These are phyloP conservation scores for Rhyacophila brunnea DNA, from an alignment of 1,140 invertebrate genomes.

Conservation along the genomic window DNA sequence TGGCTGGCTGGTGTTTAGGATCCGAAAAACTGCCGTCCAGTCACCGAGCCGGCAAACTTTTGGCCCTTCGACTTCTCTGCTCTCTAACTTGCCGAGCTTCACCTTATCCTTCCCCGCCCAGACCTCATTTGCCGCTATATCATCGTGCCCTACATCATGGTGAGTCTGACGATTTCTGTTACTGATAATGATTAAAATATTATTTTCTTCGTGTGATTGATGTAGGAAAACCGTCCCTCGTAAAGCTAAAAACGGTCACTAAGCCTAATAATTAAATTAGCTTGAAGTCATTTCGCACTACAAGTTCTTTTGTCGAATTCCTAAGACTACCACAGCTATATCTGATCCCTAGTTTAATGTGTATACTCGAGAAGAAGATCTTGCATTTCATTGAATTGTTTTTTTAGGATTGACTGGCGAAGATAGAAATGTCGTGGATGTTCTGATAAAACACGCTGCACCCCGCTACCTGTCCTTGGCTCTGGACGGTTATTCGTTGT, in stretches of 20 bases:
- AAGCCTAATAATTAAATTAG: too few relatives aligned
- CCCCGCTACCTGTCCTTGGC: slow-evolving; percentile 84
- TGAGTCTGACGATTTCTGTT: too few relatives aligned
- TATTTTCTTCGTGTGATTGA: too few relatives aligned
- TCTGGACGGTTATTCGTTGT: slow-evolving; percentile 82
- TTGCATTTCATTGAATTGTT: slow-evolving; percentile 1
- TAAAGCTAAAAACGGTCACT: too few relatives aligned
- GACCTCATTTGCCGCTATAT: slow-evolving; percentile 79
- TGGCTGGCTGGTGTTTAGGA: slow-evolving; percentile 87
- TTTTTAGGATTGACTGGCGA: slow-evolving; percentile 58
- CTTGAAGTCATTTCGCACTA: too few relatives aligned
- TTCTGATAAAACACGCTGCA: slow-evolving; percentile 66
- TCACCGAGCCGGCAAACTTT: slow-evolving; percentile 69
- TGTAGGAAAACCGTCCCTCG: too few relatives aligned
- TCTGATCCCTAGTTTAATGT: too few relatives aligned
- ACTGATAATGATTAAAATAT: too few relatives aligned
- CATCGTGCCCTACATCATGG: slow-evolving; percentile 85
- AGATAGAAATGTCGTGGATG: slow-evolving; percentile 61
- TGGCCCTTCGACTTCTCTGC: slow-evolving; percentile 79
- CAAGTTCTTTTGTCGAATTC: too few relatives aligned
- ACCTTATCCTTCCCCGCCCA: slow-evolving; percentile 44
- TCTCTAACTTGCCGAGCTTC: slow-evolving; percentile 61
- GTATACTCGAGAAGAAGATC: too few relatives aligned
- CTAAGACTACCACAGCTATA: too few relatives aligned
- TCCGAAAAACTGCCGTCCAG: slow-evolving; percentile 68